Evolutionary conservation across 2,797 vertebrate genomes (phyloP).

Genomic region (Carcharodon carcharias): DNA sequence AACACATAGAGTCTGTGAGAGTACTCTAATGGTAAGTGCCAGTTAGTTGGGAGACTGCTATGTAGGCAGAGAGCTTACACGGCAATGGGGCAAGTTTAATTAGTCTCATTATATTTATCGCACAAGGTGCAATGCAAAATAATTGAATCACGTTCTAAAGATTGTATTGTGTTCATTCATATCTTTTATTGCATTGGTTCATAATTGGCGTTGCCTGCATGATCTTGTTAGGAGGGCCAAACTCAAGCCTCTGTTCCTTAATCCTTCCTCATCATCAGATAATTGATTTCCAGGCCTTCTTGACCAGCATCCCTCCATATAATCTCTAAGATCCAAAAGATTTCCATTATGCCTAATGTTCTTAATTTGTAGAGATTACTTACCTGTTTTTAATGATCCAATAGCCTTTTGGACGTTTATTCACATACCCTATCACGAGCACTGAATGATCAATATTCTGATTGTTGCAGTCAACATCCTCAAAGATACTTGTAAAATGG

Average conservation of each 20-base stretch:
- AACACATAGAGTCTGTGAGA: too few species aligned
- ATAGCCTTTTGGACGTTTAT: neutral
- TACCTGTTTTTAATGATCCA: slow-evolving; percentile 41
- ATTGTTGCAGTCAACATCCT: too few species aligned
- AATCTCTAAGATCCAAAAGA: too few species aligned
- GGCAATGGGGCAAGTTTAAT: too few species aligned
- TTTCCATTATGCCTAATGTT: neutral
- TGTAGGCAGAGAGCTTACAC: neutral
- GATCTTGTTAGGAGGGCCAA: neutral
- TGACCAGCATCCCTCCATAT: neutral
- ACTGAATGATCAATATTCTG: too few species aligned
- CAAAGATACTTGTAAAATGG: too few species aligned
- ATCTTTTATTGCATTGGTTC: too few species aligned
- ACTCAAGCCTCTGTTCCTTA: neutral
- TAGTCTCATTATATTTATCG: neutral
- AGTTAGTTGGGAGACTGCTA: neutral
- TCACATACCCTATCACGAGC: slow-evolving; percentile 26
- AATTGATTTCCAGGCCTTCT: neutral
- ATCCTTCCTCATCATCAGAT: neutral
- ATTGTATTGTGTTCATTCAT: too few species aligned
- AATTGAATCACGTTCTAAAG: too few species aligned
- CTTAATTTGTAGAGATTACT: neutral
- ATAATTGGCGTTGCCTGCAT: neutral
- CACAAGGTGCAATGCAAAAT: neutral
- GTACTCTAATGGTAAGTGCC: neutral